Evolutionary conservation across 2,113 vertebrate genomes (phyloP).

Genomic region (Podarcis raffonei): DNA sequence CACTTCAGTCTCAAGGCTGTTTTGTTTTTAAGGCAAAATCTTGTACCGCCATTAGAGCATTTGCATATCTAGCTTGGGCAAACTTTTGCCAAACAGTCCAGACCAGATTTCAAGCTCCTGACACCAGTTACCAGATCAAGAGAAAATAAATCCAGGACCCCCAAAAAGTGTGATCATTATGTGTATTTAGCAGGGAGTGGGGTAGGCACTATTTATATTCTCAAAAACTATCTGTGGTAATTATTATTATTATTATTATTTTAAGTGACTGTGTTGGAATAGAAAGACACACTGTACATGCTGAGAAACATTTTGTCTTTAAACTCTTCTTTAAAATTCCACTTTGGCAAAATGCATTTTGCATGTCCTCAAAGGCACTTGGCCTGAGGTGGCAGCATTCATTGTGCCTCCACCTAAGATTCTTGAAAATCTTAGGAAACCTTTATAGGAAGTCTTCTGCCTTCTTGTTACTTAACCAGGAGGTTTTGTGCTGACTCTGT

Average conservation of each 20-base stretch:
- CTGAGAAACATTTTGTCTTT: neutral
- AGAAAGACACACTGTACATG: neutral
- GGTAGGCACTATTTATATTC: neutral
- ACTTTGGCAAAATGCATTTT: neutral
- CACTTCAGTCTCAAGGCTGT: neutral
- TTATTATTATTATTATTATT: neutral
- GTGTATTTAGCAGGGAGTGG: neutral
- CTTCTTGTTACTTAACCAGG: neutral
- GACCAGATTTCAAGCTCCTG: neutral
- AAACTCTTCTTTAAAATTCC: neutral
- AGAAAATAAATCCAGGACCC: neutral
- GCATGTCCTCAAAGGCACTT: neutral
- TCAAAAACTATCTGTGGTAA: neutral
- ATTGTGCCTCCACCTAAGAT: neutral
- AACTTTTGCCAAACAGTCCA: neutral
- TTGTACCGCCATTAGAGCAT: neutral
- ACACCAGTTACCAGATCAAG: neutral
- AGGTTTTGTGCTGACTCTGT: neutral
- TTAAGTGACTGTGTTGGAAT: neutral
- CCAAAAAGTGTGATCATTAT: neutral
- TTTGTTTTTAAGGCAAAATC: neutral
- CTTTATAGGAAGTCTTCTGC: conserved; percentile 2
- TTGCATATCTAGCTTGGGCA: neutral
- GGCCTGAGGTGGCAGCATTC: neutral
- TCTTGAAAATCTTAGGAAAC: neutral